These are phyloP conservation scores for Listrodromus nycthemerus DNA, from an alignment of 2,888 invertebrate species.

Conservation along the genomic window DNA sequence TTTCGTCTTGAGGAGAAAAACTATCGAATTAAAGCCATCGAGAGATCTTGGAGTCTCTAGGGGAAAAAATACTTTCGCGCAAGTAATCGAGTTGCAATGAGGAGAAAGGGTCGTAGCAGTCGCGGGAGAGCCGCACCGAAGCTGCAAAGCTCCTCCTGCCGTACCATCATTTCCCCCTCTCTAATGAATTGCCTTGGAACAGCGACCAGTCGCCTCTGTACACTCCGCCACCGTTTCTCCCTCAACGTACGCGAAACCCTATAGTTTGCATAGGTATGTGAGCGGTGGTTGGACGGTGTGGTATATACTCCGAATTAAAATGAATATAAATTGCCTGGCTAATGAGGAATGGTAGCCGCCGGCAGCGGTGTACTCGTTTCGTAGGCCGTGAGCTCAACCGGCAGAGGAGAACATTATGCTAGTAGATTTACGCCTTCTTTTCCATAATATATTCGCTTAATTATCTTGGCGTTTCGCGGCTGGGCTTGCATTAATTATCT, in stretches of 20 bases:
- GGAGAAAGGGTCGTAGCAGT: conserved; percentile 3
- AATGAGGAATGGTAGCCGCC: conserved; percentile 65
- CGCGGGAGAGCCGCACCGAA: conserved; percentile 34
- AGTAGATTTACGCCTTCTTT: conserved; percentile 64
- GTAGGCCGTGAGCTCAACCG: conserved; percentile 16
- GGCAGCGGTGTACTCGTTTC: conserved; percentile 47
- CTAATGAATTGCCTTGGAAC: conserved; percentile 57
- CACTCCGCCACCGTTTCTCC: conserved; percentile 5
- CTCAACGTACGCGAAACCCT: conserved; percentile 14
- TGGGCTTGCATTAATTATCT: conserved; percentile 43
- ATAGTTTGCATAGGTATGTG: conserved; percentile 46
- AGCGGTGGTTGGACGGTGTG: conserved; percentile 40
- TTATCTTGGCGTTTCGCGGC: conserved; percentile 60
- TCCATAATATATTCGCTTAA: conserved; percentile 65
- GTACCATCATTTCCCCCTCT: conserved; percentile 32
- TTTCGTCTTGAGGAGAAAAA: conserved; percentile 29
- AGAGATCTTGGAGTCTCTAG: background rate
- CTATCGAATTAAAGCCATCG: background rate
- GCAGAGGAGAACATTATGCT: conserved; percentile 58
- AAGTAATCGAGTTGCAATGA: conserved; percentile 46
- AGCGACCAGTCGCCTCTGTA: conserved; percentile 40
- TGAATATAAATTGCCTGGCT: conserved; percentile 68
- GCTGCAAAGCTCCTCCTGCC: conserved; percentile 47
- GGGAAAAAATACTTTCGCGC: conserved; percentile 39
- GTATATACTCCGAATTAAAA: conserved; percentile 64